Conservation (phyloP, 2,113 vertebrate species). For the Chloebia gouldiae region DNA sequence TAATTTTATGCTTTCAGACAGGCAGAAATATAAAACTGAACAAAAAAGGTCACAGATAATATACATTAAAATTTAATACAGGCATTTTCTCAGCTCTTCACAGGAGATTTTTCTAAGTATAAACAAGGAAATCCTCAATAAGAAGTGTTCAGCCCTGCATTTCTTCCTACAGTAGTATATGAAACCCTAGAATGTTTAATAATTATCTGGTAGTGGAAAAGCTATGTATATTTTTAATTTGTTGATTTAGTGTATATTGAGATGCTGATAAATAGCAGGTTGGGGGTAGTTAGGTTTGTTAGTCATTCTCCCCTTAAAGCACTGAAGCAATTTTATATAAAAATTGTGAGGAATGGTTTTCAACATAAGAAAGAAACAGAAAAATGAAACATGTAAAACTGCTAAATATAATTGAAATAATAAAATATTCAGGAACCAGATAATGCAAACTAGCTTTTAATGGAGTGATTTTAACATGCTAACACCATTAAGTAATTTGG, state of each 20-base stretch:
- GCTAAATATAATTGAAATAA: background rate
- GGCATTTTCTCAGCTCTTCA: background rate
- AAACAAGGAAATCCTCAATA: background rate
- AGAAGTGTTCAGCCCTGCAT: background rate
- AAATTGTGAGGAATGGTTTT: background rate
- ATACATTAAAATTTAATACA: constrained; percentile 8
- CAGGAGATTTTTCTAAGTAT: background rate
- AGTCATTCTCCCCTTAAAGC: background rate
- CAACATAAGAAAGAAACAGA: background rate
- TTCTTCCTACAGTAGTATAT: background rate
- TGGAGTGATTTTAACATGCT: background rate
- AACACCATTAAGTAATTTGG: background rate
- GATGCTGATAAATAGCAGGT: background rate
- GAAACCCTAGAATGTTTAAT: background rate
- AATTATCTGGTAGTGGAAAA: background rate
- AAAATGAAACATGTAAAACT: background rate
- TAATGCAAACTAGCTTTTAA: background rate
- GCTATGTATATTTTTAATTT: background rate
- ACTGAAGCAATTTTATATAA: background rate
- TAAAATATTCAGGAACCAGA: background rate
- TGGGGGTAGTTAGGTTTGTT: background rate
- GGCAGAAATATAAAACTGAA: background rate
- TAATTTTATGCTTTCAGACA: background rate
- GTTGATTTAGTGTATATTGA: background rate
- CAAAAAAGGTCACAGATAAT: background rate